A percentile compares a stretch with the other conserved stretches of the same genome.
Conservation (phyloP, 2,797 vertebrate species). For the Ambastaia sidthimunki region DNA sequence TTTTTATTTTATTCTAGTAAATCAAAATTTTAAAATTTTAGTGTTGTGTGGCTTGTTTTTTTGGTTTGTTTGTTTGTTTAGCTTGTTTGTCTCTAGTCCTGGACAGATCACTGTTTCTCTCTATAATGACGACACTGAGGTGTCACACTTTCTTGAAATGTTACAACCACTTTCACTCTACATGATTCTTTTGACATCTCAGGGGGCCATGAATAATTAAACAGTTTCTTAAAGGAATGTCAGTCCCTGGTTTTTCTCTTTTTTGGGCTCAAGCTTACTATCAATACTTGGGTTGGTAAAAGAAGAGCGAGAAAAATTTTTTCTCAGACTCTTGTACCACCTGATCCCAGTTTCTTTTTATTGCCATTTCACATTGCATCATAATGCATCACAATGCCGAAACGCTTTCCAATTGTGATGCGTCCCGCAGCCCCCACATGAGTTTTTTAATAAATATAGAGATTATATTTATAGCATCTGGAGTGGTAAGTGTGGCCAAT, state of each 20-base stretch:
- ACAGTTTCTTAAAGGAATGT: constrained; percentile 27
- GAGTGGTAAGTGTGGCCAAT: constrained; percentile 25
- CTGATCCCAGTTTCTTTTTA: constrained; percentile 11
- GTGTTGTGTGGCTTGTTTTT: constrained; percentile 10
- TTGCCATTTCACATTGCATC: constrained; percentile 3
- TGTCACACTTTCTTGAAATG: constrained; percentile 36
- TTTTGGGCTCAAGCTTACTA: constrained; percentile 23
- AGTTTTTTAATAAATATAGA: constrained; percentile 52
- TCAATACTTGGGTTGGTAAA: not conserved
- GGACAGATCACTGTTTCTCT: constrained; percentile 14
- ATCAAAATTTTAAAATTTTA: not conserved
- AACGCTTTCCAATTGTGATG: constrained; percentile 22
- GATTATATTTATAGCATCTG: constrained; percentile 50
- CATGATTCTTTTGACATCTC: constrained; percentile 48
- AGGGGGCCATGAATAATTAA: constrained; percentile 49
- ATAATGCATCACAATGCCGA: constrained; percentile 18
- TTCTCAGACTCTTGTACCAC: constrained; percentile 12
- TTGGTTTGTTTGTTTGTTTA: not conserved
- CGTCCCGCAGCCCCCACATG: constrained; percentile 10
- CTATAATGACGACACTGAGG: constrained; percentile 25
- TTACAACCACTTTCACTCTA: constrained; percentile 32
- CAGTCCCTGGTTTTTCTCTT: not conserved
- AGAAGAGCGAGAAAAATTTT: not conserved
- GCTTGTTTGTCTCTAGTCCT: constrained; percentile 11
- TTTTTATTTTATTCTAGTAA: too few relatives aligned